A percentile compares a stretch with the other conserved stretches of the same genome.
These are phyloP conservation scores for Perizoma affinitatum DNA, from an alignment of 2,888 invertebrate genomes.

Conservation along the genomic window DNA sequence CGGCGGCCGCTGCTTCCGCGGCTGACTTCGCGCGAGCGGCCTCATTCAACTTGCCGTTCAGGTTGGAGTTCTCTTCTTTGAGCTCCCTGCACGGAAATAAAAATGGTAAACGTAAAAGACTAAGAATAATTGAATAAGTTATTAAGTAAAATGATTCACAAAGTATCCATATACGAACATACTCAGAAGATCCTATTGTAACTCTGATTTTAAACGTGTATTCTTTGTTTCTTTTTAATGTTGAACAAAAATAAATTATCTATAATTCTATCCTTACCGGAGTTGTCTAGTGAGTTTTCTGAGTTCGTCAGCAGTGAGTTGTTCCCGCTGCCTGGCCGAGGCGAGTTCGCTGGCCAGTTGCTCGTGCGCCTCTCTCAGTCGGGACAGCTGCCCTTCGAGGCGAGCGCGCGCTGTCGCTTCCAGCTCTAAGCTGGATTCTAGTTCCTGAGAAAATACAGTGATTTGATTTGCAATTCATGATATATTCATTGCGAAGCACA, in stretches of 20 bases:
- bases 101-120: background rate
- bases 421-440: conserved; percentile 95
- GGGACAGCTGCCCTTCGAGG: conserved; percentile 89
- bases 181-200: too few relatives aligned
- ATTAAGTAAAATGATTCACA: too few relatives aligned
- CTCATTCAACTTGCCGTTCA: conserved; percentile 90
- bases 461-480: background rate
- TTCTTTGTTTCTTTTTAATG: too few relatives aligned
- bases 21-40: conserved; percentile 89
- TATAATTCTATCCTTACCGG: conserved; percentile 47
- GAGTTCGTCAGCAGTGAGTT: conserved; percentile 89
- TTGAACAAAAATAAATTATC: too few relatives aligned
- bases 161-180: too few relatives aligned
- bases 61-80: conserved; percentile 90
- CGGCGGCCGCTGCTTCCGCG: conserved; percentile 89
- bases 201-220: too few relatives aligned
- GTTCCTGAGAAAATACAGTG: conserved; percentile 77
- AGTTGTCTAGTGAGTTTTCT: conserved; percentile 84
- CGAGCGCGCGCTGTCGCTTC: conserved; percentile 94
- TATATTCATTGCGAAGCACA: too few relatives aligned
- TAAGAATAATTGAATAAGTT: too few relatives aligned
- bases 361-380: conserved; percentile 72
- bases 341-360: conserved; percentile 86
- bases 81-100: conserved; percentile 83
- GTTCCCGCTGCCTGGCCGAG: conserved; percentile 88